Evolutionary conservation across 1,140 invertebrate genomes (phyloP).

Genomic region (Pseudoatta argentina): DNA sequence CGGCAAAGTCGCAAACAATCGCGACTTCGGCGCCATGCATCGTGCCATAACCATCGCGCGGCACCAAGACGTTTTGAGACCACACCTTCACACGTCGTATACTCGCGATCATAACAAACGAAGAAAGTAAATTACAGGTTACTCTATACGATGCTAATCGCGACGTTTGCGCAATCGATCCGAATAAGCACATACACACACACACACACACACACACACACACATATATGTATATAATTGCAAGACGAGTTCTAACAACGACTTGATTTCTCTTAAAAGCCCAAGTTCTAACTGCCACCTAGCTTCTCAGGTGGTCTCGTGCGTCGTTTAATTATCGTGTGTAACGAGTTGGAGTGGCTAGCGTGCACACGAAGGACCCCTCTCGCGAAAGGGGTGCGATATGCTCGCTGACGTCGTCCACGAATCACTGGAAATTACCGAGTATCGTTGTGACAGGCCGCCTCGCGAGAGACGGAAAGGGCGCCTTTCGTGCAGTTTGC

Average conservation of each 20-base stretch:
- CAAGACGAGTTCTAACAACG: conserved; percentile 78
- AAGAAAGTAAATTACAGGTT: conserved; percentile 18
- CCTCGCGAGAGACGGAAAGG: conserved; percentile 55
- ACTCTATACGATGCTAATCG: conserved; percentile 9
- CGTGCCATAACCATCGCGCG: background rate
- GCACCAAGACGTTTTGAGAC: background rate
- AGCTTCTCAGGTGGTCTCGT: conserved; percentile 81
- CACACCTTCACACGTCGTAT: no score
- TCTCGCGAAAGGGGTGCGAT: conserved; percentile 78
- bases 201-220: no score
- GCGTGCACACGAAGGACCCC: conserved; percentile 83
- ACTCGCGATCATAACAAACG: background rate
- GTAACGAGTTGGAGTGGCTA: conserved; percentile 86
- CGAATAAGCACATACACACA: background rate
- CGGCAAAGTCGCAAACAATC: conserved; percentile 69
- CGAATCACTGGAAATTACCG: conserved; percentile 80
- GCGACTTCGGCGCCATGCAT: conserved; percentile 14
- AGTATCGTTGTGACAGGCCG: conserved; percentile 75
- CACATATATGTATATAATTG: no score
- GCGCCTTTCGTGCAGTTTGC: conserved; percentile 65
- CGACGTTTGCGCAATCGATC: conserved; percentile 41
- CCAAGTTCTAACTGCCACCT: conserved; percentile 67
- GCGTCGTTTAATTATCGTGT: conserved; percentile 86
- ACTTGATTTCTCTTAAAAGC: conserved; percentile 75
- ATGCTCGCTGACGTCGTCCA: conserved; percentile 80